These are phyloP conservation scores for Drosophila pandora DNA, from an alignment of 1,140 invertebrate genomes.

Conservation along the genomic window DNA sequence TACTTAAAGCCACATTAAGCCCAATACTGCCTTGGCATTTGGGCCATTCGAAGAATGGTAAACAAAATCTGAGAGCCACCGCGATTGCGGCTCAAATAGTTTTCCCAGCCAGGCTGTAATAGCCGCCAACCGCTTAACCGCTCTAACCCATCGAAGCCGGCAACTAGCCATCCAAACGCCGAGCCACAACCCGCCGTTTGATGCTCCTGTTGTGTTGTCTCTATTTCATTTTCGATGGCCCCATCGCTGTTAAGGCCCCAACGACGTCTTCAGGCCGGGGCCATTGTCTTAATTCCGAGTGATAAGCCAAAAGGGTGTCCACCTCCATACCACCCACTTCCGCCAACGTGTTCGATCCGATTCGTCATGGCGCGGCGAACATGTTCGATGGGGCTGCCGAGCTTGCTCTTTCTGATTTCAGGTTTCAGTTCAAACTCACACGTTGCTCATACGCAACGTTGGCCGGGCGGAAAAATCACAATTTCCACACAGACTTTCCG, in stretches of 20 bases:
- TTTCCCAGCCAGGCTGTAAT: slow-evolving; percentile 26
- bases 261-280: slow-evolving; percentile 17
- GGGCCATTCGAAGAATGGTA: slow-evolving; percentile 4
- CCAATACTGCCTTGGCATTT: not conserved
- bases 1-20: no score
- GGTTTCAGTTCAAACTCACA: slow-evolving; percentile 60
- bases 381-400: slow-evolving; percentile 34
- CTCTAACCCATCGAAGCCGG: slow-evolving; percentile 14
- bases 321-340: slow-evolving; percentile 1
- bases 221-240: slow-evolving; percentile 53
- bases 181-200: slow-evolving; percentile 8
- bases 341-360: slow-evolving; percentile 27
- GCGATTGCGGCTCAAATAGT: slow-evolving; percentile 43
- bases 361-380: slow-evolving; percentile 39
- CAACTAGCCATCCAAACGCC: not conserved
- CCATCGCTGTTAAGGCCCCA: not conserved
- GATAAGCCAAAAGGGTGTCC: slow-evolving; percentile 53
- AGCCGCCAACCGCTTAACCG: slow-evolving; percentile 12
- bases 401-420: slow-evolving; percentile 23
- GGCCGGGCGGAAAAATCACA: slow-evolving; percentile 24
- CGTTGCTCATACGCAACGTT: slow-evolving; percentile 78
- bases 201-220: slow-evolving; percentile 44
- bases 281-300: slow-evolving; percentile 73
- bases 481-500: not conserved
- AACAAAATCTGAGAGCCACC: slow-evolving; percentile 30